Base-by-base conservation (phyloP, 2,888 invertebrate genomes). In the Flexamia atlantica region DNA sequence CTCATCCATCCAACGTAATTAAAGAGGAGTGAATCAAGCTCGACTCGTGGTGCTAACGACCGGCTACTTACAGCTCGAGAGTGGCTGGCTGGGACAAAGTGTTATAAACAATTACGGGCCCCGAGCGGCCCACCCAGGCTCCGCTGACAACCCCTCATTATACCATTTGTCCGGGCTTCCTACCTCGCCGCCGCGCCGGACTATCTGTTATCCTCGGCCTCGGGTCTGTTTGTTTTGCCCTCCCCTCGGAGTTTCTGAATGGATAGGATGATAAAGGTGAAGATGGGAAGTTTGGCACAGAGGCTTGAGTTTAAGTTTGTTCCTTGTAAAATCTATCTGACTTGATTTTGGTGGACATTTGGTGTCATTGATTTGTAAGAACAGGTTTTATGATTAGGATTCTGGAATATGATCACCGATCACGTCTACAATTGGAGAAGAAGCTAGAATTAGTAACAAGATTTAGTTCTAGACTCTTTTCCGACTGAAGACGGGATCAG, bases 81-180 rank as follows among this genome's bases (percentile, higher is more conserved):
- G 3, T 76, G 17, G 76, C 28, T 1, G 23, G 36, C 9, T 25
- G 50, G 79, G 57, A 57, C 79, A 30, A 76, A 79, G 79, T 79
- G 79, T 79, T 79, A 79, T 57, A 79, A 79, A 79, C 79, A 79
- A 79, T 79, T 79, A 79, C n/a, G 46, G 40, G 46, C 76, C 50
- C n/a, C 23, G 23, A 28, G 50, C 46, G 30, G 79, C 32, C 79
- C 79, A 79, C 79, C 79, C 79, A 79, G n/a, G 79, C 42, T 30
- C 25, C 36, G 28, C 57, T 79, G 79, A 79, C 79, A 79, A 32
- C 79, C 79, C 28, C 57, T 79, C 79, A 79, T 79, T 79, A 79
- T n/a, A 50, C 79, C 79, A 79, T 79, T 79, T 79, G 79, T 79
- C 36, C 50, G 28, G 28, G 30, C 50, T 76, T 50, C 46, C 76